These are phyloP conservation scores for Ceratosolen solmsi DNA, from an alignment of 1,140 invertebrate species.

Conservation along the genomic window DNA sequence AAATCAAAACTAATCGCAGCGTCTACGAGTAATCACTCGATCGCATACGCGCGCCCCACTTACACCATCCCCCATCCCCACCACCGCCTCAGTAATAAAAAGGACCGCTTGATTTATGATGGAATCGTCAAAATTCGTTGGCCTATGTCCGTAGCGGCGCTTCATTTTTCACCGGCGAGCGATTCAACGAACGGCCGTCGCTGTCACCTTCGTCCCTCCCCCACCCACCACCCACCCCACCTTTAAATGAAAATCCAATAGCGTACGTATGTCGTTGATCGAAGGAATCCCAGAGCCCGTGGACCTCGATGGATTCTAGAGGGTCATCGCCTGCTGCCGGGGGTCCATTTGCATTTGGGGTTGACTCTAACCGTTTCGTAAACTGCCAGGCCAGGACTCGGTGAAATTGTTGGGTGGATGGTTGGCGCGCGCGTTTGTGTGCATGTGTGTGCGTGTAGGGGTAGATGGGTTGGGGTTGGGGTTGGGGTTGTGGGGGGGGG, in stretches of 20 bases:
- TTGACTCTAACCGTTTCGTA: background rate
- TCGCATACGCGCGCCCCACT: background rate
- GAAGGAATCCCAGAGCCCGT: background rate
- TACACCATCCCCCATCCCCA: background rate
- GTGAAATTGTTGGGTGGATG: no score
- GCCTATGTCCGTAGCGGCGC: background rate
- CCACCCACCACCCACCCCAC: no score
- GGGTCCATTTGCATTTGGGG: background rate
- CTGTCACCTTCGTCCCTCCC: no score
- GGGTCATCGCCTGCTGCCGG: background rate
- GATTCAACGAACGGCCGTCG: background rate
- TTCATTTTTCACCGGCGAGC: slow-evolving; percentile 30
- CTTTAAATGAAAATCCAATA: slow-evolving; percentile 42
- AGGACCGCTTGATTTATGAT: background rate
- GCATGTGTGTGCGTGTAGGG: no score
- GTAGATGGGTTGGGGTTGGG: no score
- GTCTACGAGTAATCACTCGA: background rate
- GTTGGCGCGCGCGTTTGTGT: no score
- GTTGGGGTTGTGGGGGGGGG: background rate
- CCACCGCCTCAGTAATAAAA: background rate
- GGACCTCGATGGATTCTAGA: background rate
- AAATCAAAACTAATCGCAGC: slow-evolving; percentile 2
- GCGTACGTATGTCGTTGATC: background rate
- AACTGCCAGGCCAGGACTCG: no score
- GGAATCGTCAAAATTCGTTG: background rate